Percentiles rank a stretch among this genome's conserved stretches.
phyloP scores from a whole-genome alignment of 2,888 invertebrate species.

The Diaphora mendica region DNA sequence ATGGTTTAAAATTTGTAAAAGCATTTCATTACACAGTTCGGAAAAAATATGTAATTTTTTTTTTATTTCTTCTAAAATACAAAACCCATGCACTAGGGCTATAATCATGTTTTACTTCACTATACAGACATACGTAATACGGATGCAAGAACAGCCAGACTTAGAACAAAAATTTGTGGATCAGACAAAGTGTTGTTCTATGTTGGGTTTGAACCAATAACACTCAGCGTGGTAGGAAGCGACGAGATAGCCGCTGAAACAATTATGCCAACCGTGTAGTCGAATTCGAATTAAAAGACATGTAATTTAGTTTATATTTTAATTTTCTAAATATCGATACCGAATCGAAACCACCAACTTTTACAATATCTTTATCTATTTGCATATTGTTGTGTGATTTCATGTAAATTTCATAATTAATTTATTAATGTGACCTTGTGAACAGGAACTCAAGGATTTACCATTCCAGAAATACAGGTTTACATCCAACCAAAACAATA shows the following conservation, averaged over 20 bases:
- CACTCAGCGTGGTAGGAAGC: too few species aligned
- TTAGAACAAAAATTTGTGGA: too few species aligned
- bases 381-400: neutral
- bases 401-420: neutral
- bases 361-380: neutral
- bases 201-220: too few species aligned
- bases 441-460: neutral
- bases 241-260: too few species aligned
- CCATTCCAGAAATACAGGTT: conserved; percentile 4
- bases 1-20: conserved; percentile 2
- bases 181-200: too few species aligned
- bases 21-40: neutral
- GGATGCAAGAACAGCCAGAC: too few species aligned
- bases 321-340: neutral
- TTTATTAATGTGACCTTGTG: neutral
- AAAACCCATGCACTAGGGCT: too few species aligned
- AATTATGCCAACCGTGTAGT: too few species aligned
- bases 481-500: neutral
- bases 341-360: neutral
- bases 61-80: too few species aligned
- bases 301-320: neutral
- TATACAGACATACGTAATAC: neutral
- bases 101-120: too few species aligned
- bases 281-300: neutral
- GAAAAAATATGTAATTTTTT: neutral